Conservation (phyloP, 37 sponge, comb jelly and placozoan genomes). For the Geodia barretti region DNA sequence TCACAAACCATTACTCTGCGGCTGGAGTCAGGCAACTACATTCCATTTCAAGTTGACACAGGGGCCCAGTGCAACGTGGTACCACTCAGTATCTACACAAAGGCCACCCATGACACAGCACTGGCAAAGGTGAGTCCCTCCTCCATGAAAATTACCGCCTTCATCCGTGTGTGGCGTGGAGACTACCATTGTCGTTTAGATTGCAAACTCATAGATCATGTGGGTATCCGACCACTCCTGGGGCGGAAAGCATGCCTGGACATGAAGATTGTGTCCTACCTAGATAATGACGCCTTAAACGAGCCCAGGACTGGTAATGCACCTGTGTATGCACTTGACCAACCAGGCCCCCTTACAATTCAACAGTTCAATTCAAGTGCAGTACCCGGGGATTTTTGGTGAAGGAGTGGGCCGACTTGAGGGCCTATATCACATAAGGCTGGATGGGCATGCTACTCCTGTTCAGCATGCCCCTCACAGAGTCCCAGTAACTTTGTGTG, state of each 20-base stretch:
- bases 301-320: conserved; percentile 4
- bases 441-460: conserved; percentile 9
- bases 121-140: background rate
- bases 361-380: background rate
- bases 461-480: conserved; percentile 22
- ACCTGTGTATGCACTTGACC: background rate
- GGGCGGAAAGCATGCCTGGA: conserved; percentile 33
- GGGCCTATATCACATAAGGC: conserved; percentile 39
- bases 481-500: conserved; percentile 32
- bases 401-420: conserved; percentile 39
- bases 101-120: background rate
- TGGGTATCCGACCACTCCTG: conserved; percentile 18
- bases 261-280: conserved; percentile 16
- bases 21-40: background rate
- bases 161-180: background rate
- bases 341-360: background rate
- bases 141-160: background rate
- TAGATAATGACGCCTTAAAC: conserved; percentile 13
- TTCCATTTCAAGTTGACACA: conserved; percentile 25
- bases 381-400: conserved; percentile 6
- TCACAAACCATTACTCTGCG: conserved; percentile 12
- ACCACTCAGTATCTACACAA: background rate
- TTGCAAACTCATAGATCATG: background rate
- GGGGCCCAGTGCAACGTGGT: conserved; percentile 26
- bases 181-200: background rate